Percentiles rank a stretch among this genome's conserved stretches.
Conservation (phyloP, 2,797 vertebrate species). For the Bucorvus abyssinicus region DNA sequence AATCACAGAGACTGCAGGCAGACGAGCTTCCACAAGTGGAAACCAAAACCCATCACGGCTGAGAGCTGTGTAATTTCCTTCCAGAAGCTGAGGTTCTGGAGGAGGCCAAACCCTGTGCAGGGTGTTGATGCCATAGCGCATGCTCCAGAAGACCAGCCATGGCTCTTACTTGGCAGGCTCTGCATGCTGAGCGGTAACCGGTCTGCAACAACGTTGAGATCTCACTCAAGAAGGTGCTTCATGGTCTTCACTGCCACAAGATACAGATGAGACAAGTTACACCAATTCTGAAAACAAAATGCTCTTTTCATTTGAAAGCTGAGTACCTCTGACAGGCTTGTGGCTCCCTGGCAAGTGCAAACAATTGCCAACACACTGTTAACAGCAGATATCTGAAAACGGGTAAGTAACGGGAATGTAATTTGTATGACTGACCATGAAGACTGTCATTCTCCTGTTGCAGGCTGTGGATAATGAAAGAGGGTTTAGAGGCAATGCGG, state of each 20-base stretch:
- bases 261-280: neutral
- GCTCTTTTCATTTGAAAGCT: neutral
- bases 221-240: neutral
- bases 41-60: neutral
- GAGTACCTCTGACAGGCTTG: neutral
- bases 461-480: neutral
- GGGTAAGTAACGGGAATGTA: neutral
- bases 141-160: neutral
- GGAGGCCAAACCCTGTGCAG: neutral
- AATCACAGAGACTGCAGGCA: neutral
- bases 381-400: neutral
- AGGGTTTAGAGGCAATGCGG: neutral
- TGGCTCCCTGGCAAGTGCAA: neutral
- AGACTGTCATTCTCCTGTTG: neutral
- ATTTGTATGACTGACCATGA: neutral
- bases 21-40: neutral
- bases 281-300: neutral
- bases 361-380: neutral
- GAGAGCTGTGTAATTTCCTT: neutral
- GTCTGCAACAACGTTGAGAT: neutral
- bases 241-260: neutral
- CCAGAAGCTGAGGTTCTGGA: neutral
- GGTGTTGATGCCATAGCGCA: accelerated
- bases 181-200: neutral
- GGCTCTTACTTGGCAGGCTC: neutral